Evolutionary conservation across 1,140 invertebrate genomes (phyloP).

Genomic region (Caligus rogercresseyi): DNA sequence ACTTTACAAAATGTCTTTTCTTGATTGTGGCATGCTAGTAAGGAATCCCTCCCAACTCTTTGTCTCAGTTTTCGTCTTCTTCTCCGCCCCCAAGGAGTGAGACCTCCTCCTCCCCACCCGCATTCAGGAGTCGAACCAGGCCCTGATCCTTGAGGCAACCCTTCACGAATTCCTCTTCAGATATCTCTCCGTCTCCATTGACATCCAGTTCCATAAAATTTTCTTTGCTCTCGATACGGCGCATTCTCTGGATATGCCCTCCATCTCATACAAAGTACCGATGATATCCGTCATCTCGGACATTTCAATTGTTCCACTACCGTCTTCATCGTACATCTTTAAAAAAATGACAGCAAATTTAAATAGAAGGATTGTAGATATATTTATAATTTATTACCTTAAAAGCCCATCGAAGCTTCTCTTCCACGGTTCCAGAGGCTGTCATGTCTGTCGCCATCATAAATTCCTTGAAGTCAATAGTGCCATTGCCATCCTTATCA

Average conservation of each 20-base stretch:
- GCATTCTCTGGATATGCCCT: not conserved
- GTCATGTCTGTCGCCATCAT: conserved; percentile 14
- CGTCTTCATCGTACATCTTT: conserved; percentile 13
- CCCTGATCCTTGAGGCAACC: conserved; percentile 13
- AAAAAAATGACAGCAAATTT: no score
- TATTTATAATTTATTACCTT: conserved; percentile 3
- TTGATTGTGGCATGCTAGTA: not conserved
- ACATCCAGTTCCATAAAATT: conserved; percentile 14
- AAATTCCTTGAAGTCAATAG: conserved; percentile 15
- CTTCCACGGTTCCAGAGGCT: not conserved
- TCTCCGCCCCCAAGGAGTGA: not conserved
- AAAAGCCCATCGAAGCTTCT: conserved; percentile 17
- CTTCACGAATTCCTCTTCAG: conserved; percentile 13
- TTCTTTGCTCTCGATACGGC: not conserved
- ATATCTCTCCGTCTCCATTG: conserved; percentile 12
- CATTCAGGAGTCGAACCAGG: conserved; percentile 1
- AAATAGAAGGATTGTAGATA: no score
- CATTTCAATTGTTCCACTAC: conserved; percentile 10
- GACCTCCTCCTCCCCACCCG: not conserved
- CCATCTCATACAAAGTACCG: conserved; percentile 1
- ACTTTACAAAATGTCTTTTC: no score
- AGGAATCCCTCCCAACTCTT: not conserved
- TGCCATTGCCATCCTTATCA: conserved; percentile 16
- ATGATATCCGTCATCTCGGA: not conserved
- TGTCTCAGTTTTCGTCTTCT: not conserved